Evolutionary conservation across 2,797 vertebrate genomes (phyloP).

Genomic region (Gallinago nigripennis): DNA sequence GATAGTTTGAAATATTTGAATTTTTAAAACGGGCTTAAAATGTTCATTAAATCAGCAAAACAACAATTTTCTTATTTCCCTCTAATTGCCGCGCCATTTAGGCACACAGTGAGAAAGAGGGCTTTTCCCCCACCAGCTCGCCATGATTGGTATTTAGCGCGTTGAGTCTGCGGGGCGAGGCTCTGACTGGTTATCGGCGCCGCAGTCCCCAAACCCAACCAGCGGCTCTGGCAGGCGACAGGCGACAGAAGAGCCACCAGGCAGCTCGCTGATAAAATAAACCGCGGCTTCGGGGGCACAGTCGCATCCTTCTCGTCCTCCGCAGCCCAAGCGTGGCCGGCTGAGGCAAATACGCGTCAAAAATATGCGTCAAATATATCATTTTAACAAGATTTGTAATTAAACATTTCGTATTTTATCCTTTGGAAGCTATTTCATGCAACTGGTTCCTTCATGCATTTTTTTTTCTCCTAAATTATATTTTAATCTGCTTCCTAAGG

Average conservation of each 20-base stretch:
- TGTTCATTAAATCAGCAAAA: conserved; percentile 65
- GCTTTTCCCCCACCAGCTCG: conserved; percentile 9
- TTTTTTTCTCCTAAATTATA: background rate
- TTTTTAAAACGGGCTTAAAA: too few species aligned
- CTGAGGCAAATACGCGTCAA: background rate
- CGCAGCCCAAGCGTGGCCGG: background rate
- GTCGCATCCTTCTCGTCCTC: background rate
- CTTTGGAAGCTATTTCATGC: background rate
- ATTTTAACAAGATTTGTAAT: conserved; percentile 30
- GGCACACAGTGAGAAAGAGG: conserved; percentile 61
- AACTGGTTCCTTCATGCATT: background rate
- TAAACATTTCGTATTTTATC: background rate
- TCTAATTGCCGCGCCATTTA: conserved; percentile 78
- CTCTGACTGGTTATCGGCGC: background rate
- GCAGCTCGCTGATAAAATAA: background rate
- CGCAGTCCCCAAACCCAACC: background rate
- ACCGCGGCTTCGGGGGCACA: background rate
- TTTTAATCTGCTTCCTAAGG: background rate
- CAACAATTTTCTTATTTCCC: conserved; percentile 79
- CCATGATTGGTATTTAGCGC: background rate
- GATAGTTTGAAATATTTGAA: conserved; percentile 54
- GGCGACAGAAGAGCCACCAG: conserved; percentile 9
- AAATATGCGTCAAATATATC: background rate
- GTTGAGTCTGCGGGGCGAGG: background rate
- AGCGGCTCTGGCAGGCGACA: conserved; percentile 32